phyloP scores from a whole-genome alignment of 2,888 invertebrate genomes.

The Pseudanteris insignis region DNA sequence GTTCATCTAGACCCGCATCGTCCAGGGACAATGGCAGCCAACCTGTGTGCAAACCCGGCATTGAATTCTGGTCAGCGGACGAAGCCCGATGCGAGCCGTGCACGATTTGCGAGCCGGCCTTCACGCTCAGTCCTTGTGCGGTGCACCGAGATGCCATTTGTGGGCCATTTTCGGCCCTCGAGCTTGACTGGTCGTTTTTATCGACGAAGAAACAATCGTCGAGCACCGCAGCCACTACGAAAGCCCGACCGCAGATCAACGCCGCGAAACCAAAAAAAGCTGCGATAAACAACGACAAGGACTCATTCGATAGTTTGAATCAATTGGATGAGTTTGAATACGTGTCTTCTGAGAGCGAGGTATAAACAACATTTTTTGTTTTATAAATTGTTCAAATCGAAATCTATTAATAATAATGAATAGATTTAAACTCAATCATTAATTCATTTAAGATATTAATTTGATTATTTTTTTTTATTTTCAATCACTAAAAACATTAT shows the following conservation, averaged over 20 bases:
- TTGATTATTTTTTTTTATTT: too few relatives aligned
- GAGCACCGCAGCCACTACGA: background rate
- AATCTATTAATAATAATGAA: too few relatives aligned
- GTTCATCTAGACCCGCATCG: slow-evolving; percentile 40
- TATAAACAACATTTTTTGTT: background rate
- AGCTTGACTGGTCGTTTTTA: slow-evolving; percentile 72
- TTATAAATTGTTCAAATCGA: background rate
- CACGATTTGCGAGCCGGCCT: slow-evolving; percentile 74
- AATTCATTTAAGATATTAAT: too few relatives aligned
- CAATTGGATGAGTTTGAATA: slow-evolving; percentile 2
- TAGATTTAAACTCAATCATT: too few relatives aligned
- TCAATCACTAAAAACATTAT: too few relatives aligned
- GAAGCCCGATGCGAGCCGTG: slow-evolving; percentile 76
- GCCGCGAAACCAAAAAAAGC: background rate
- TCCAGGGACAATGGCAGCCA: slow-evolving; percentile 45
- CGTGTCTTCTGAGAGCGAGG: slow-evolving; percentile 10
- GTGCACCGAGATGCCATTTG: slow-evolving; percentile 80
- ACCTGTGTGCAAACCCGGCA: slow-evolving; percentile 67
- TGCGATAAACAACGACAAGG: background rate
- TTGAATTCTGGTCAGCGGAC: slow-evolving; percentile 77
- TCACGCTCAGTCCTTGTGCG: slow-evolving; percentile 79
- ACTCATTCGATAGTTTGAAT: background rate
- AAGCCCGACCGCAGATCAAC: background rate
- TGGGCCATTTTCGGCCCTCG: slow-evolving; percentile 74
- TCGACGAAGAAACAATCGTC: slow-evolving; percentile 64